Conservation (phyloP, 2,113 vertebrate species). For the Mesitornis unicolor region DNA sequence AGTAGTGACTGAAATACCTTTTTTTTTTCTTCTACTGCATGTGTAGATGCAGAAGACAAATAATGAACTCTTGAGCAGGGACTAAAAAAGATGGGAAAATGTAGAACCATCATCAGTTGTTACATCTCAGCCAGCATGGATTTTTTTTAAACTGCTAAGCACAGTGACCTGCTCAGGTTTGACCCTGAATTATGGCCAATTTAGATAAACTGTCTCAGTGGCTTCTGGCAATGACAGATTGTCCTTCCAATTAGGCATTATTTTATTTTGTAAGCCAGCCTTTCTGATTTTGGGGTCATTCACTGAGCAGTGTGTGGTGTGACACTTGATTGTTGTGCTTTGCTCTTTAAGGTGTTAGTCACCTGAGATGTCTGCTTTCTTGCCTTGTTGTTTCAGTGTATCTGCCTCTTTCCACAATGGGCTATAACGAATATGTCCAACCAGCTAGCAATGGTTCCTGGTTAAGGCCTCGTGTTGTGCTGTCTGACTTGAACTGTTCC, state of each 20-base stretch:
- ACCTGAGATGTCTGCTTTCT: neutral
- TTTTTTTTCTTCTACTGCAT: neutral
- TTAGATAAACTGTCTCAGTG: neutral
- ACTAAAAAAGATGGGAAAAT: neutral
- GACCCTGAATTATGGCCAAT: neutral
- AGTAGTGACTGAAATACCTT: neutral
- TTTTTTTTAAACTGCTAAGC: neutral
- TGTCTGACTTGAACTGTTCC: neutral
- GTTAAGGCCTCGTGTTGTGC: accelerated
- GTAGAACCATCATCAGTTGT: neutral
- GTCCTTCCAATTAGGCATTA: neutral
- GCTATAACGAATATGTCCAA: neutral
- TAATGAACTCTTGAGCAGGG: neutral
- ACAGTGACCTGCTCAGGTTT: neutral
- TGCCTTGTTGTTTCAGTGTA: neutral
- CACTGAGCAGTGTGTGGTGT: neutral
- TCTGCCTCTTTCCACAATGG: neutral
- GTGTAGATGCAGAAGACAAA: neutral
- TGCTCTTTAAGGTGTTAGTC: neutral
- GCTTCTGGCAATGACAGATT: neutral
- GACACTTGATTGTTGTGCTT: neutral
- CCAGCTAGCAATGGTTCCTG: neutral
- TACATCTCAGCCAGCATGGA: neutral
- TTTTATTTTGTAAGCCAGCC: neutral
- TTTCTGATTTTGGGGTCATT: neutral